phyloP scores from a whole-genome alignment of 2,888 invertebrate genomes.

The Galeruca laticollis region DNA sequence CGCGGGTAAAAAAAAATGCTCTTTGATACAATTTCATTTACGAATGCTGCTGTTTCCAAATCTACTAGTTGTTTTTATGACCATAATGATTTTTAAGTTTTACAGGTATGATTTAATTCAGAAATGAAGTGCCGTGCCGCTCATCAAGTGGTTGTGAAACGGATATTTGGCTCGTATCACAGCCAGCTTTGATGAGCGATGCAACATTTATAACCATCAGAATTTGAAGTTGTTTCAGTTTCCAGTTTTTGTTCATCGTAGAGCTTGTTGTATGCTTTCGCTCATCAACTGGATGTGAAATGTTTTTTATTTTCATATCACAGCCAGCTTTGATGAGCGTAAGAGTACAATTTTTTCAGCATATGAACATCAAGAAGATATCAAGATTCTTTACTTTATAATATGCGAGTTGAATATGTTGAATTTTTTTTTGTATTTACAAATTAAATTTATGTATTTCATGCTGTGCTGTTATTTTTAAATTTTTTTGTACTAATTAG shows the following conservation, averaged over 20 bases:
- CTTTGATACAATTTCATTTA: too few species aligned
- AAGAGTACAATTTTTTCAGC: conserved; percentile 58
- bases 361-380: background rate
- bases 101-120: background rate
- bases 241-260: conserved; percentile 1
- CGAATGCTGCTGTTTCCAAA: too few species aligned
- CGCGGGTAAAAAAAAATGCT: too few species aligned
- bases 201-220: conserved; percentile 61
- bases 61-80: background rate
- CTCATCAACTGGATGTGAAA: conserved; percentile 92
- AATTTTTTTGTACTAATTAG: background rate
- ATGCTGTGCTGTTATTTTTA: background rate
- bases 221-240: conserved; percentile 3
- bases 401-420: background rate
- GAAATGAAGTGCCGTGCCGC: conserved; percentile 67
- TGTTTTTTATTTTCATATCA: conserved; percentile 84
- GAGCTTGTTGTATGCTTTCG: conserved; percentile 66
- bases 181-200: conserved; percentile 99
- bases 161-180: conserved; percentile 85
- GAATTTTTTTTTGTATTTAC: background rate
- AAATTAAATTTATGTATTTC: background rate
- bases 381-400: background rate
- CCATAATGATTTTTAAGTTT: background rate
- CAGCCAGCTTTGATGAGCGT: conserved; percentile 98
- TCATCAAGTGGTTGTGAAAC: conserved; percentile 94